Conservation (phyloP, 2,113 vertebrate genomes). For the Charina bottae region DNA sequence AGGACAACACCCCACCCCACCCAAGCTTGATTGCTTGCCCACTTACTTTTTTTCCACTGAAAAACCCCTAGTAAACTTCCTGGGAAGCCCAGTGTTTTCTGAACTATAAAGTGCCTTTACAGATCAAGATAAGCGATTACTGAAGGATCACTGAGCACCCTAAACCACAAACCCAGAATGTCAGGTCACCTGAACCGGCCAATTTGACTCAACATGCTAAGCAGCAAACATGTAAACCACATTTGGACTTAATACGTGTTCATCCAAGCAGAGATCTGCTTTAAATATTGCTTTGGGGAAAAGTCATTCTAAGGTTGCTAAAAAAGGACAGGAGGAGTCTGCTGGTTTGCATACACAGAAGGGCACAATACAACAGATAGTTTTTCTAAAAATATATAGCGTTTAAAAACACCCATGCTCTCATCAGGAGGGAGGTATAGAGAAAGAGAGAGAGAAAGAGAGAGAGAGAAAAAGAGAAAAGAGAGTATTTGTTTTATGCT, state of each 20-base stretch:
- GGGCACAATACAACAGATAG: neutral
- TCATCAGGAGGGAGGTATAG: neutral
- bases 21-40: neutral
- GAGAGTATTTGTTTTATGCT: neutral
- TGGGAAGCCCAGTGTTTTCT: neutral
- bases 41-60: neutral
- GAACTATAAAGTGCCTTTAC: neutral
- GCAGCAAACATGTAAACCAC: neutral
- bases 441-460: neutral
- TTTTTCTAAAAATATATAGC: conserved; percentile 33
- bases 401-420: neutral
- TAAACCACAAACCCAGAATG: neutral
- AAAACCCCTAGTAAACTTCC: neutral
- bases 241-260: neutral
- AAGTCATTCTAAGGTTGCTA: neutral
- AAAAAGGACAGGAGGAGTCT: conserved; percentile 1
- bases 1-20: too few relatives aligned
- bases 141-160: neutral
- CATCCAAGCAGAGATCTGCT: neutral
- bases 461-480: neutral
- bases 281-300: conserved; percentile 26
- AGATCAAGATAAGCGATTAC: neutral
- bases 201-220: neutral
- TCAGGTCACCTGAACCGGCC: neutral
- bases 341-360: neutral